Conservation (phyloP, 2,888 invertebrate genomes). For the Baronia brevicornis region DNA sequence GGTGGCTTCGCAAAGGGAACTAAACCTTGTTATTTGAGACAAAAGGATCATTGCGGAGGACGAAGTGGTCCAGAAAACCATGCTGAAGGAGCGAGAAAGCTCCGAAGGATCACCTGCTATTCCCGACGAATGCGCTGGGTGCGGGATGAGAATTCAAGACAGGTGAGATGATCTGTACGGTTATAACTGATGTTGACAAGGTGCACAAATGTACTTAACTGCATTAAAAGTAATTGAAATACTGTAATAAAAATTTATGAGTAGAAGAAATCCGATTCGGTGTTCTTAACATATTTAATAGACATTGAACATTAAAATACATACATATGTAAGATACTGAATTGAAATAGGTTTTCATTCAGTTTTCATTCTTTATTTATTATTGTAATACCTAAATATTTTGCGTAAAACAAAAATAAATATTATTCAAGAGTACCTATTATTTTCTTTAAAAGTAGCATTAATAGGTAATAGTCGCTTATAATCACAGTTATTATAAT, state of each 20-base stretch:
- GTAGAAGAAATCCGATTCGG: conserved; percentile 6
- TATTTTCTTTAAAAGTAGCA: no score
- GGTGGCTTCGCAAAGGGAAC: conserved; percentile 28
- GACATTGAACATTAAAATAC: no score
- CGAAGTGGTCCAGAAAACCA: conserved; percentile 49
- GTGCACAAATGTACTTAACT: conserved; percentile 12
- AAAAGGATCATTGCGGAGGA: conserved; percentile 39
- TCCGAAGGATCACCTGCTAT: conserved; percentile 60
- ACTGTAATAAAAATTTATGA: conserved; percentile 12
- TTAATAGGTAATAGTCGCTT: no score
- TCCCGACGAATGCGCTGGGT: conserved; percentile 77
- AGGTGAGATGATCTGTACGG: conserved; percentile 42
- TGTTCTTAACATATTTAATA: no score
- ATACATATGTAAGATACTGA: no score
- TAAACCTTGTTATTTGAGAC: conserved; percentile 57
- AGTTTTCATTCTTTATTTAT: no score
- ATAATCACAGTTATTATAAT: no score
- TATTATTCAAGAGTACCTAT: no score
- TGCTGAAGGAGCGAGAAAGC: conserved; percentile 82
- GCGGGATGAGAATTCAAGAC: conserved; percentile 78
- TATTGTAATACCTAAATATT: no score
- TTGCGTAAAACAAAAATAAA: no score
- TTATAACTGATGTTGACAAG: conserved; percentile 12
- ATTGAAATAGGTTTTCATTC: no score
- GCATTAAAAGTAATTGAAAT: conserved; percentile 14